Percentiles rank a stretch among this genome's conserved stretches.
phyloP scores from a whole-genome alignment of 2,797 vertebrate species.

The Hydrocynus forskahlii region DNA sequence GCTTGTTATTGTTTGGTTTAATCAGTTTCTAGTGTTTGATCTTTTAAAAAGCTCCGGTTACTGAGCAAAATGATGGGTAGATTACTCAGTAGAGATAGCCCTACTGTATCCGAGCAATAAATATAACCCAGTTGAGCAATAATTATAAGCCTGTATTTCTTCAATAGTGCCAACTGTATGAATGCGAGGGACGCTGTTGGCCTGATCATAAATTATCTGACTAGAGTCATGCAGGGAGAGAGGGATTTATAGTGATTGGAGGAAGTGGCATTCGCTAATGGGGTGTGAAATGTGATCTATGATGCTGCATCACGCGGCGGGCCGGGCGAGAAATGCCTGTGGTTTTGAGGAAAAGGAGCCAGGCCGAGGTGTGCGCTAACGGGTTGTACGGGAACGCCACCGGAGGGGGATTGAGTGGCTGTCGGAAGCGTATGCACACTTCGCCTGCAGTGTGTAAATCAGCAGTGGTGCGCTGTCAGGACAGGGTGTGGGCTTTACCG shows the following conservation, averaged over 20 bases:
- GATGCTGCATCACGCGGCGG: conserved; percentile 58
- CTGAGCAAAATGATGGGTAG: not conserved
- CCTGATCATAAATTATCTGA: conserved; percentile 57
- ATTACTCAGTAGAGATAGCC: not conserved
- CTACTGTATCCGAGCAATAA: conserved; percentile 11
- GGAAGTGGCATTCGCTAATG: conserved; percentile 64
- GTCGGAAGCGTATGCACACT: not conserved
- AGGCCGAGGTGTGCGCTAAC: not conserved
- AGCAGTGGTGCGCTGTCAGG: not conserved
- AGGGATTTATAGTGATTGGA: conserved; percentile 53
- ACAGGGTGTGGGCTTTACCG: not conserved
- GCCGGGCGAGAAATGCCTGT: conserved; percentile 42
- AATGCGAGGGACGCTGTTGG: conserved; percentile 8
- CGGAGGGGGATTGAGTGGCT: not conserved
- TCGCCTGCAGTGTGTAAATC: conserved; percentile 10
- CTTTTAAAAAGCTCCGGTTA: not conserved
- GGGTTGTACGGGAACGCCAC: not conserved
- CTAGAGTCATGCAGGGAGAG: conserved; percentile 3
- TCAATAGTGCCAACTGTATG: conserved; percentile 5
- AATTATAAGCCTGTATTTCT: not conserved
- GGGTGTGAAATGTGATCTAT: conserved; percentile 73
- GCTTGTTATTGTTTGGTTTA: not conserved
- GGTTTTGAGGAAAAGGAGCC: not conserved
- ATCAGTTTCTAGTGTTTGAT: not conserved
- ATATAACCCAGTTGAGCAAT: too few relatives aligned